Base-by-base conservation (phyloP, 2,888 invertebrate genomes). In the Drosophila lacicola region DNA sequence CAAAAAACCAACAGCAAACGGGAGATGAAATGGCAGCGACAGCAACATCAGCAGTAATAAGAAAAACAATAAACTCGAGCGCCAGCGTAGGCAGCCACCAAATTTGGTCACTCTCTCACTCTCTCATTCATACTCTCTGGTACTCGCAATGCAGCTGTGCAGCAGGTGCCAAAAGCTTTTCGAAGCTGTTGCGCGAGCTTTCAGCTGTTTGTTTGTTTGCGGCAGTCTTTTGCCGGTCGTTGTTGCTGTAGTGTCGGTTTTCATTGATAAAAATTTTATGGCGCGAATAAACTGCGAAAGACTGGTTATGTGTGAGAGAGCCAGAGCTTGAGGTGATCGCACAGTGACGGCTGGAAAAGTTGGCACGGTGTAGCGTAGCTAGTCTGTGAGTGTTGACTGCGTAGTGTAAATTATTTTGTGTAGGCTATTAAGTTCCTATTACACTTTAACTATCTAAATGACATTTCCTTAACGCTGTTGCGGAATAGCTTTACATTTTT, bases 251-350 rank as follows among this genome's bases (percentile, higher is more conserved):
- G 45, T 46, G 66, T 72, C 58, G 70, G 76, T 74, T 76, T 85
- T 86, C 88, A 86, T 86, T 86, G 84, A 88, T 86, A 74, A 82
- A 85, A 85, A 86, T 67, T 34, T 56, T 50, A 46, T 66, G 63
- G 65, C 70, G 57, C 64, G 62, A 58, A 50, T 58, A 61, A 66
- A 63, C 44, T 11, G 4, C 34, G 37, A 42, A 36, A 37, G 50
- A 41, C 36, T 39, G 41, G 46, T 33, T 50, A 19, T 37, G 37
- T 14, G 19, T 10, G 42, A 14, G 65, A 56, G 34, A 54, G 61
- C 21, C 36, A 37, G 55, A 57, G 42, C 44, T 36, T 9, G n/a
- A 39, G 62, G 50, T 33, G n/a, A 17, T 21, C 41, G 17, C 4
- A 76, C 75, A 77, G 44, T 69, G 1, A 25, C 4, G 78, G 77